Percentiles rank a stretch among this genome's conserved stretches.
phyloP scores from a whole-genome alignment of 2,797 vertebrate species.

The Hemitrygon akajei region DNA sequence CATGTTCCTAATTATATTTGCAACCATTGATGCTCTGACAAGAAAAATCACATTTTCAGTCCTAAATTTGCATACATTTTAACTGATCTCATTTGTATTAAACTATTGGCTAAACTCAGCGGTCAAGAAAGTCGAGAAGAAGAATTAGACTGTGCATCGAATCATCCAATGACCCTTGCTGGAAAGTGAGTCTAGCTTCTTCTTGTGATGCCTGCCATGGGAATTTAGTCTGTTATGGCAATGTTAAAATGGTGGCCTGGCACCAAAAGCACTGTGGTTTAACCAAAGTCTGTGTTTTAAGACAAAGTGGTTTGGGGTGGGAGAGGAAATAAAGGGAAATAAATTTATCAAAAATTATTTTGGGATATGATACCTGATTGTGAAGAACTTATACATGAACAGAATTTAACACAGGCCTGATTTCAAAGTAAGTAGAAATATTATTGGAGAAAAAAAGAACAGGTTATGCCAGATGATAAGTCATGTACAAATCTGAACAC shows the following conservation, averaged over 20 bases:
- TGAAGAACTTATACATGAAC: neutral
- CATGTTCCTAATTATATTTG: neutral
- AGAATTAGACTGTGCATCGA: neutral
- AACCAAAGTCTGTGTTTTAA: too few relatives aligned
- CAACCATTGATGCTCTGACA: neutral
- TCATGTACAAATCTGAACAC: neutral
- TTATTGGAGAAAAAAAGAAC: constrained; percentile 17
- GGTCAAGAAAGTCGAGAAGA: neutral
- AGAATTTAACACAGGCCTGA: constrained; percentile 3
- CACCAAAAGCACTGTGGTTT: too few relatives aligned
- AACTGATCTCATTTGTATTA: neutral
- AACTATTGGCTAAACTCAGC: neutral
- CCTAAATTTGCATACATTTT: neutral
- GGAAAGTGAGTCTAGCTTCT: neutral
- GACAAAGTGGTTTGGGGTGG: neutral
- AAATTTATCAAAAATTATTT: neutral
- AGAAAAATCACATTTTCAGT: neutral
- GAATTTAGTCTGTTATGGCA: neutral
- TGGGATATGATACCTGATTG: neutral
- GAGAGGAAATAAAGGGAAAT: too few relatives aligned
- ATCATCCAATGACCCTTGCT: neutral
- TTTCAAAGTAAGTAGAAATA: neutral
- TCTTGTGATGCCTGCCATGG: neutral
- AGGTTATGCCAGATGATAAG: neutral
- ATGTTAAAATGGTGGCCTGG: too few relatives aligned